A percentile compares a stretch with the other conserved stretches of the same genome.
Conservation (phyloP, 2,797 vertebrate species). For the Cacajao melanocephalus region DNA sequence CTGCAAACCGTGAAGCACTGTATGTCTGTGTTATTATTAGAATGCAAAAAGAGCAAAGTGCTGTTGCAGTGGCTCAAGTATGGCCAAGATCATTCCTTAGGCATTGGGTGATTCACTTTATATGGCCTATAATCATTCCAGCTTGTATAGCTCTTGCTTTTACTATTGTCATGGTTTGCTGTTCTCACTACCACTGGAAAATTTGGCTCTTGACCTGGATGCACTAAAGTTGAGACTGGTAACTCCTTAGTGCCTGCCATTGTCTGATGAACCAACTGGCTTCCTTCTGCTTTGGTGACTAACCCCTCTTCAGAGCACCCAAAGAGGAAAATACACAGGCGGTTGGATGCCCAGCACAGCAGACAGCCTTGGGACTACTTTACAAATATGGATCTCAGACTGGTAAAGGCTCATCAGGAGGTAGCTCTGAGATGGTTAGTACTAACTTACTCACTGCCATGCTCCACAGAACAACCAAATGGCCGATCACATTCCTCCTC, state of each 20-base stretch:
- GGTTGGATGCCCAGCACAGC: background rate
- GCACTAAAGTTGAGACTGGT: background rate
- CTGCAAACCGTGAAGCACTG: background rate
- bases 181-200: background rate
- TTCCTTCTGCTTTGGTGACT: background rate
- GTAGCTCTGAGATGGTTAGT: background rate
- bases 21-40: background rate
- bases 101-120: rapidly evolving
- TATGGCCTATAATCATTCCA: background rate
- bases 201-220: background rate
- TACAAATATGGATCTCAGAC: background rate
- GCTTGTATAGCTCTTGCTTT: background rate
- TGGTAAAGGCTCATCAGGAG: background rate
- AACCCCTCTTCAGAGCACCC: background rate
- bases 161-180: background rate
- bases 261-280: background rate
- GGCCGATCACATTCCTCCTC: background rate
- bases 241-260: background rate
- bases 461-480: background rate
- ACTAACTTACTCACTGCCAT: background rate
- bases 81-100: background rate
- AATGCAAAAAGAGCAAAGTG: background rate
- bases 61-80: background rate
- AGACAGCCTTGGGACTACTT: background rate
- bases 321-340: background rate